Percentiles rank a stretch among this genome's conserved stretches.
Evolutionary conservation across 2,113 vertebrate genomes (phyloP).

Genomic region (Galeopterus variegatus): DNA sequence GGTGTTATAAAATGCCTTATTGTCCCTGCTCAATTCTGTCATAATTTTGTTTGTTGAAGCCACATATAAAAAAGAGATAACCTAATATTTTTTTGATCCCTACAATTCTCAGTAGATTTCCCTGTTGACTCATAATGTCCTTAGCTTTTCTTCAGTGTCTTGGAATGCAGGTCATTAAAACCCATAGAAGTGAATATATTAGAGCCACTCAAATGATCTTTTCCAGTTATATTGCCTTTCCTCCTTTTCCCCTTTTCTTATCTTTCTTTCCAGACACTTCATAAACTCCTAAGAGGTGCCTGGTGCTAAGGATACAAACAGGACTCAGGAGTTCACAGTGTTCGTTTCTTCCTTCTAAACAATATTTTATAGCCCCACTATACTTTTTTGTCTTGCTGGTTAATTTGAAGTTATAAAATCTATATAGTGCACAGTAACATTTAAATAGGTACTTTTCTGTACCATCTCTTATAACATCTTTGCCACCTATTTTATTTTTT

Average conservation of each 20-base stretch:
- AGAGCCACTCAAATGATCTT: neutral
- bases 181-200: neutral
- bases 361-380: neutral
- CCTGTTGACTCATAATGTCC: neutral
- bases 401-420: constrained; percentile 47
- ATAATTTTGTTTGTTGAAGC: constrained; percentile 36
- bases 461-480: neutral
- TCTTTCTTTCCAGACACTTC: neutral
- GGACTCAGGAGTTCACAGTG: neutral
- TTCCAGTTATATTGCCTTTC: neutral
- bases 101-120: neutral
- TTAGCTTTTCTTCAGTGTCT: neutral
- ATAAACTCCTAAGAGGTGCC: neutral
- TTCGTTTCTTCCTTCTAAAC: neutral
- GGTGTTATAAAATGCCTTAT: constrained; percentile 21
- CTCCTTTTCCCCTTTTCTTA: neutral
- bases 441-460: neutral
- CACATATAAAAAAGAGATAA: neutral
- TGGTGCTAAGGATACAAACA: neutral
- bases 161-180: neutral
- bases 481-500: neutral
- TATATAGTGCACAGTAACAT: neutral
- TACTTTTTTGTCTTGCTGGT: neutral
- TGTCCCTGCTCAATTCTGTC: neutral
- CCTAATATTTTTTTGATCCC: neutral